Evolutionary conservation across 2,113 vertebrate species (phyloP).

Genomic region (Lasiurus borealis): DNA sequence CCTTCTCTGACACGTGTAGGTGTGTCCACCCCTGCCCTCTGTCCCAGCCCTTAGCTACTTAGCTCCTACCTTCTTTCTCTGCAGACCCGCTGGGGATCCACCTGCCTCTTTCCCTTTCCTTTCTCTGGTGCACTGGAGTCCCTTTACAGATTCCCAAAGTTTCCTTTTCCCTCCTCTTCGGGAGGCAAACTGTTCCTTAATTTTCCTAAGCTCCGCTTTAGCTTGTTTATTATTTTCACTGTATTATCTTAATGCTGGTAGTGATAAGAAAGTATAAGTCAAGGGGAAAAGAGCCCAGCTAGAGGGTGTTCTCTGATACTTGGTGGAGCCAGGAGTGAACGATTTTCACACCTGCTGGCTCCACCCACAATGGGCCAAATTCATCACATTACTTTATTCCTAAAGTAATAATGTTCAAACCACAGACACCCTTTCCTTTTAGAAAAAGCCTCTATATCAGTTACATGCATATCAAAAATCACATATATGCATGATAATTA

Average conservation of each 20-base stretch:
- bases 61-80: not conserved
- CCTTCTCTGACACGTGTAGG: fast-evolving
- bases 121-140: not conserved
- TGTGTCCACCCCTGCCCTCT: fast-evolving
- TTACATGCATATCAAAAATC: not conserved
- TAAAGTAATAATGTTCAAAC: not conserved
- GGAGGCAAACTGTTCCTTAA: not conserved
- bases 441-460: not conserved
- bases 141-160: not conserved
- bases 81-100: not conserved
- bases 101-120: not conserved
- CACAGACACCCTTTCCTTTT: not conserved
- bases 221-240: not conserved
- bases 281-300: not conserved
- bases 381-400: not conserved
- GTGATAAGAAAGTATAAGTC: not conserved
- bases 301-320: too few relatives aligned
- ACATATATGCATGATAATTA: not conserved
- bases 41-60: not conserved
- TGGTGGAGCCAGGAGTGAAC: not conserved
- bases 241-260: not conserved
- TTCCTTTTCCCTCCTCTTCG: not conserved
- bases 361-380: not conserved
- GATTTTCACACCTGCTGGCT: not conserved
- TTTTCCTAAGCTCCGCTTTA: not conserved